phyloP scores from a whole-genome alignment of 2,888 invertebrate genomes.

The Oscheius onirici region DNA sequence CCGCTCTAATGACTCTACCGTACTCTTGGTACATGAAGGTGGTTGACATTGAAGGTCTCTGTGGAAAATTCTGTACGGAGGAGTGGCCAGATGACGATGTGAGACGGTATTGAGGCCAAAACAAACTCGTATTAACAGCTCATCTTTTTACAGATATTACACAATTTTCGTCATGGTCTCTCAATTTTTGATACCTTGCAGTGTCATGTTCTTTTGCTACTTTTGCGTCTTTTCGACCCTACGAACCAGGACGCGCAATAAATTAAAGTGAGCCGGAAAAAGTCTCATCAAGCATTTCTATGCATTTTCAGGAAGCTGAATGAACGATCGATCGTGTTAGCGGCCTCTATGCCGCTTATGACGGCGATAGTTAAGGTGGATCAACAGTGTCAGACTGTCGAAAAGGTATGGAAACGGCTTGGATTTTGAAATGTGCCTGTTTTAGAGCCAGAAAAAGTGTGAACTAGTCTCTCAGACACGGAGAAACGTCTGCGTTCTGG shows the following conservation, averaged over 20 bases:
- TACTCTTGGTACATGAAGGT: constrained; percentile 36
- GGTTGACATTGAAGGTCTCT: constrained; percentile 23
- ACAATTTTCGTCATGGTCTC: constrained; percentile 27
- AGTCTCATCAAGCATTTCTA: background rate
- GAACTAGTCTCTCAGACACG: constrained; percentile 26
- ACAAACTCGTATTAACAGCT: background rate
- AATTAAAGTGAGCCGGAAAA: constrained; percentile 31
- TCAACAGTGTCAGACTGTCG: background rate
- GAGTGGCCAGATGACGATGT: constrained; percentile 31
- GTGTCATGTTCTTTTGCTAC: constrained; percentile 33
- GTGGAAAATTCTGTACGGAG: constrained; percentile 35
- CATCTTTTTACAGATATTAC: constrained; percentile 11
- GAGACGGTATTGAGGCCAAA: background rate
- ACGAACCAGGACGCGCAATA: constrained; percentile 17
- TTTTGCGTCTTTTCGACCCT: constrained; percentile 28
- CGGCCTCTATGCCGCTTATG: constrained; percentile 33
- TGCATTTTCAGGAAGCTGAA: constrained; percentile 33
- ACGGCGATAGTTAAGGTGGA: constrained; percentile 25
- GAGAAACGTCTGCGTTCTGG: constrained; percentile 30
- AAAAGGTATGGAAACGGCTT: background rate
- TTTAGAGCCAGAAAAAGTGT: constrained; percentile 27
- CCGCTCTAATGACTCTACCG: constrained; percentile 32
- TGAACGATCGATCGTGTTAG: constrained; percentile 32
- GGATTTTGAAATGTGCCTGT: background rate
- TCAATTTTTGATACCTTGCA: constrained; percentile 30